phyloP scores from a whole-genome alignment of 2,888 invertebrate species.

The Thysanoteuthis rhombus region DNA sequence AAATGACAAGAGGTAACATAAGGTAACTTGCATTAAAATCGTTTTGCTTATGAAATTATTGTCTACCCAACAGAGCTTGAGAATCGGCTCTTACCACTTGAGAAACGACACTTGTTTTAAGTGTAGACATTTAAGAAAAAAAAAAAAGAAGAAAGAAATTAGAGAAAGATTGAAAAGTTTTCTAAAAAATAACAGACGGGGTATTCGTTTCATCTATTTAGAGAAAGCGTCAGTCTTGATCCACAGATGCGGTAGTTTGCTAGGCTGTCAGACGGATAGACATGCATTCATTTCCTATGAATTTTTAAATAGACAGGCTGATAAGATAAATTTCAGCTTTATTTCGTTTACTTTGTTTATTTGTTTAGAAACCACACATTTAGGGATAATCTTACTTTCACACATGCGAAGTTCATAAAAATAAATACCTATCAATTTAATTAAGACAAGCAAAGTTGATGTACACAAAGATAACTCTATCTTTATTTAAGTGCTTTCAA shows the following conservation, averaged over 20 bases:
- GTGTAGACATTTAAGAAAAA: background rate
- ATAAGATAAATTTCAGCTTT: background rate
- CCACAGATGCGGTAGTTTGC: background rate
- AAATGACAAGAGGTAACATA: background rate
- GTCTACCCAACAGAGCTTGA: background rate
- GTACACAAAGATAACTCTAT: no score
- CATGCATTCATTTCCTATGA: background rate
- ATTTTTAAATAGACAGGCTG: background rate
- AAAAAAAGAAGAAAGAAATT: background rate
- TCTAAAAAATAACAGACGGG: background rate
- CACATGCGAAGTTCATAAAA: no score
- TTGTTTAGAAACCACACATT: no score
- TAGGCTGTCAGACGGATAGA: background rate
- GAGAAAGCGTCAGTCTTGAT: background rate
- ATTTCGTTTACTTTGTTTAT: background rate
- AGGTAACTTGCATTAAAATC: background rate
- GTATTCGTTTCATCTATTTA: background rate
- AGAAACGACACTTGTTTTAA: background rate
- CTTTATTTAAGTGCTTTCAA: no score
- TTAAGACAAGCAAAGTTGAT: no score
- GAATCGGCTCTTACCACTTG: background rate
- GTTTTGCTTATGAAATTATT: background rate
- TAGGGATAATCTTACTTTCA: no score
- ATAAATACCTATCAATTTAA: no score
- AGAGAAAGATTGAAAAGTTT: background rate